Evolutionary conservation across 2,113 vertebrate species (phyloP).

Genomic region (Greenwoodochromis staneri): DNA sequence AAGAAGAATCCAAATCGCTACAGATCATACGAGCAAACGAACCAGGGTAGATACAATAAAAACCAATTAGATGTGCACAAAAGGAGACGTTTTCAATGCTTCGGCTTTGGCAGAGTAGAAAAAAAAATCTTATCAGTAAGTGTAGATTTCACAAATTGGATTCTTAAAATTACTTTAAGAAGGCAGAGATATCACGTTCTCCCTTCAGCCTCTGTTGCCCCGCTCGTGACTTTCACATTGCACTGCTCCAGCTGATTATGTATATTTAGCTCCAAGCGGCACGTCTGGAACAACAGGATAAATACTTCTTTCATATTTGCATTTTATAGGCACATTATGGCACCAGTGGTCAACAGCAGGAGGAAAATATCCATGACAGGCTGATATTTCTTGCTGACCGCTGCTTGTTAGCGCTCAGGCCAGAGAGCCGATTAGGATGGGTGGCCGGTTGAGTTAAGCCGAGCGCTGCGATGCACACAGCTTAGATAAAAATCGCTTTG

Average conservation of each 20-base stretch:
- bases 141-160: conserved; percentile 36
- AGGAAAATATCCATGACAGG: background rate
- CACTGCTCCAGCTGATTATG: background rate
- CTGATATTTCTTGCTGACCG: conserved; percentile 29
- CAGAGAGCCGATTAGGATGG: conserved; percentile 43
- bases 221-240: background rate
- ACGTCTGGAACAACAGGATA: background rate
- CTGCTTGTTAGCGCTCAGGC: conserved; percentile 25
- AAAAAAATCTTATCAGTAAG: conserved; percentile 22
- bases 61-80: conserved; percentile 55
- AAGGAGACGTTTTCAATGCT: conserved; percentile 27
- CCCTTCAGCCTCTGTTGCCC: background rate
- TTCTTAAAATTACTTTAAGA: conserved; percentile 15
- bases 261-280: background rate
- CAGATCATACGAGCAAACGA: conserved; percentile 22
- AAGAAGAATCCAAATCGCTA: conserved; percentile 34
- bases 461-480: conserved; percentile 4
- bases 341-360: background rate
- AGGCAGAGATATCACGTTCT: background rate
- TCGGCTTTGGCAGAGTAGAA: background rate
- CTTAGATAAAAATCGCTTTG: conserved; percentile 10
- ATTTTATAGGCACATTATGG: background rate
- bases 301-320: background rate
- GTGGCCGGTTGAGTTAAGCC: conserved; percentile 32
- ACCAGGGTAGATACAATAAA: conserved; percentile 25